These are phyloP conservation scores for Microctenopoma steveboyesi DNA, from an alignment of 2,797 vertebrate genomes.

Conservation along the genomic window DNA sequence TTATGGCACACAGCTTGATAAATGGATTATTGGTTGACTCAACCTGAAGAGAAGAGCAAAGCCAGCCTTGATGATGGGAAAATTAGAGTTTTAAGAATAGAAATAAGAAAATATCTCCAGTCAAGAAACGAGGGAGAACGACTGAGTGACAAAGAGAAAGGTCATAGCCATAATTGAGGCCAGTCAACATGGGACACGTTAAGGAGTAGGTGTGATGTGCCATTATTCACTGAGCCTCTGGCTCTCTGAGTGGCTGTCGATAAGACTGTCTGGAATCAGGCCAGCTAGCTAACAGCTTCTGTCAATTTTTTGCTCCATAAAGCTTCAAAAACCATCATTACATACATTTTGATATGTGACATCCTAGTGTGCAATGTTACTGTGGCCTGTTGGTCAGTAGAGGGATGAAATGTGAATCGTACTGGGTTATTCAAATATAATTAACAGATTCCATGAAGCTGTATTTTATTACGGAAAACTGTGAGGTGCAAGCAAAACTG, in stretches of 20 bases:
- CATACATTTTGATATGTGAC: conserved; percentile 1
- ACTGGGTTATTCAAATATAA: no score
- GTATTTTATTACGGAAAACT: no score
- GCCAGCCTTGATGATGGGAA: no score
- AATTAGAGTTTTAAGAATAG: not conserved
- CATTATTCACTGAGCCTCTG: conserved; percentile 49
- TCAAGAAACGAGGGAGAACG: conserved; percentile 21
- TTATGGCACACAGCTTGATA: not conserved
- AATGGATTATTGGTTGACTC: not conserved
- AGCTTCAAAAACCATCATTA: conserved; percentile 29
- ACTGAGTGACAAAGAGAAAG: conserved; percentile 53
- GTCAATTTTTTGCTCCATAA: conserved; percentile 40
- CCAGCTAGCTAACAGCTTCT: conserved; percentile 32
- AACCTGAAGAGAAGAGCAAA: not conserved
- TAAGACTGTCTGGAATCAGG: conserved; percentile 57
- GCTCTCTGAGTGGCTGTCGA: conserved; percentile 53
- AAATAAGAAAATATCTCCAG: not conserved
- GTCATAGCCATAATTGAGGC: conserved; percentile 61
- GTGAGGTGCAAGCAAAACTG: not conserved
- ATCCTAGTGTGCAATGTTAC: not conserved
- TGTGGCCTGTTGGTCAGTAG: not conserved
- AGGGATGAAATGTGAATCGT: not conserved
- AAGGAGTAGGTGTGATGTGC: conserved; percentile 58
- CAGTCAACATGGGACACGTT: conserved; percentile 66
- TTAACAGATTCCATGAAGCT: no score